Evolutionary conservation across 2,797 vertebrate genomes (phyloP), one percentile per base, ranked within the genome.

Genomic region (Tapirus indicus): DNA sequence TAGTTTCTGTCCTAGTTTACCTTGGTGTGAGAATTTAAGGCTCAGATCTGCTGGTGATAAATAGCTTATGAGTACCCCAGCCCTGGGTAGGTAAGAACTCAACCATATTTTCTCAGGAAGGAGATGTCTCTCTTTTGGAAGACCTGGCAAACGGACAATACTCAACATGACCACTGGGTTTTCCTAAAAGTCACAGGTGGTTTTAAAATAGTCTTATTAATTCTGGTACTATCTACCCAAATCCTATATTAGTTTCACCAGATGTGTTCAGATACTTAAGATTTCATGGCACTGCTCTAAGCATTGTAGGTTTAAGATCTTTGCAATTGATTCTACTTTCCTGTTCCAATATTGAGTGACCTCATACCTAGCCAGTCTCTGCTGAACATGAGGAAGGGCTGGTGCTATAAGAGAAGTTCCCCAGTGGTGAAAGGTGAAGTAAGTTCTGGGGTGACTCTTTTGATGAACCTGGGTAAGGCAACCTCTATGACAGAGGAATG

Each of bases 31-130:
- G 56, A 94, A 86, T 29, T 52, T n/a, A 71, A 96, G 82, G 54
- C 88, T 97, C 68, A 84, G 79, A 71, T 97, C 58, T 86, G 54
- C 82, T 86, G 78, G 68, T 35, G 78, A 69, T 71, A 77, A 78
- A 56, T 20, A 87, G 44, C 25, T 38, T 86, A 64, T 16, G n/a
- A 38, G 64, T 35, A 4, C 23, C 38, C 23, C 5, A 68, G 13
- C 17, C 17, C 27, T 88, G 25, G 17, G 38, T 72, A 80, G 71
- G 29, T 47, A 74, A 84, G 13, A 54, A 25, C n/a, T 38, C 56
- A 35, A 49, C 25, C 56, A 84, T 12, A 41, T 84, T 29, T 66
- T 91, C 90, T 69, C 38, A 13, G 20, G n/a, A 91, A 44, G 16
- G 14, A 66, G 7, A 62, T 3, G 8, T 35, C 25, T 93, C 4